phyloP scores from a whole-genome alignment of 2,797 vertebrate genomes.

The Gadopsis marmoratus region DNA sequence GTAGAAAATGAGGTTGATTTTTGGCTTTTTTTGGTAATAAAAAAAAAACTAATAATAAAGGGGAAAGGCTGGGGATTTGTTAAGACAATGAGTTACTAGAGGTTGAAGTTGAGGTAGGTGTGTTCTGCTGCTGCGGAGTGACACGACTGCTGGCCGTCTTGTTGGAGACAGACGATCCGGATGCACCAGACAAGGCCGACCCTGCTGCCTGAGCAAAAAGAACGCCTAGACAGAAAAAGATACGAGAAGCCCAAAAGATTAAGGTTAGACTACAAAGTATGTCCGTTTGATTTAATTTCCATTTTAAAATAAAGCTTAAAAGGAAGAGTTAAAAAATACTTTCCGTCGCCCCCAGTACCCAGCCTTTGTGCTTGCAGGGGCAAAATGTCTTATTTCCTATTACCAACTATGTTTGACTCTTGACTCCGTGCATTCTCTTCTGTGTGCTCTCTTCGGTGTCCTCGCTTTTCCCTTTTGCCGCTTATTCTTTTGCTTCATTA shows the following conservation, averaged over 20 bases:
- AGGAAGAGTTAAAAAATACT: not conserved
- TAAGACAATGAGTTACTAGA: slow-evolving; percentile 93
- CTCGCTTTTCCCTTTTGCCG: no score
- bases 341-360: not conserved
- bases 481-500: no score
- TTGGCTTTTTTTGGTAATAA: slow-evolving; percentile 80
- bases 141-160: slow-evolving; percentile 79
- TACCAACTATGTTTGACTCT: no score
- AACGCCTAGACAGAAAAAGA: slow-evolving; percentile 85
- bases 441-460: no score
- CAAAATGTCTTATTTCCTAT: no score
- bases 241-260: not conserved
- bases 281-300: not conserved
- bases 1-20: slow-evolving; percentile 83
- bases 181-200: slow-evolving; percentile 81
- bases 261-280: not conserved
- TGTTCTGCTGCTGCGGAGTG: slow-evolving; percentile 80
- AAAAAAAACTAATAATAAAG: slow-evolving; percentile 19
- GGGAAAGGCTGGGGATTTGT: slow-evolving; percentile 65
- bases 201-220: slow-evolving; percentile 93
- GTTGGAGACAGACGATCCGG: slow-evolving; percentile 78
- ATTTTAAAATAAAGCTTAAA: not conserved
- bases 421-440: no score
- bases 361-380: no score
- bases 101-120: slow-evolving; percentile 90